Percentiles rank a stretch among this genome's conserved stretches.
phyloP scores from a whole-genome alignment of 2,113 vertebrate species.

The Maccullochella peelii region DNA sequence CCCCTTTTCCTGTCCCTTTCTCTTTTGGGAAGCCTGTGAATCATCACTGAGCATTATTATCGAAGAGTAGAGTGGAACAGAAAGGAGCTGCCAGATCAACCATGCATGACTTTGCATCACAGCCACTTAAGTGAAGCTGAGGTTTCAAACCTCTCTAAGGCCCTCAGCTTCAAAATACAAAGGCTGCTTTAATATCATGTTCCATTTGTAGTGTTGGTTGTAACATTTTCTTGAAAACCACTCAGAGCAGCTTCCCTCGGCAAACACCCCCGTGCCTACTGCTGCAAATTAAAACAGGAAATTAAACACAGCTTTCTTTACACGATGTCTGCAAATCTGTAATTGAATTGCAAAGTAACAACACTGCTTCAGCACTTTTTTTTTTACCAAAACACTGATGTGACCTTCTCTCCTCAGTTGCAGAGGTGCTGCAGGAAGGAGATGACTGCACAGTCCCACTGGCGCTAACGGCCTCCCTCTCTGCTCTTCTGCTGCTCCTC shows the following conservation, averaged over 20 bases:
- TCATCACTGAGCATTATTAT: slow-evolving; percentile 35
- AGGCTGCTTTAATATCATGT: slow-evolving; percentile 15
- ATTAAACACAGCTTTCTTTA: slow-evolving; percentile 35
- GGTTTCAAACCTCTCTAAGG: slow-evolving; percentile 22
- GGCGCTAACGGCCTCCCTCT: slow-evolving; percentile 56
- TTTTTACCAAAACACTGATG: slow-evolving; percentile 31
- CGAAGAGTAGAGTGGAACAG: slow-evolving; percentile 3
- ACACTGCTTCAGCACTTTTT: slow-evolving; percentile 27
- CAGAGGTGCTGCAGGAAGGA: slow-evolving; percentile 66
- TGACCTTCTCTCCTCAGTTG: slow-evolving; percentile 69
- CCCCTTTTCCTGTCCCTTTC: neutral
- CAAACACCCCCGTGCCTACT: slow-evolving; percentile 1
- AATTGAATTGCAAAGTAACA: slow-evolving; percentile 38
- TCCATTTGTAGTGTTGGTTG: slow-evolving; percentile 19
- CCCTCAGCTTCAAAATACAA: slow-evolving; percentile 19
- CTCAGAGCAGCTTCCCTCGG: neutral
- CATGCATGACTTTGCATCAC: slow-evolving; percentile 23
- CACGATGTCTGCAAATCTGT: slow-evolving; percentile 24
- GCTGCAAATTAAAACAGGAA: slow-evolving; percentile 29
- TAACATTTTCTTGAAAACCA: slow-evolving; percentile 20
- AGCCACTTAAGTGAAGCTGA: slow-evolving; percentile 2
- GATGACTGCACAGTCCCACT: slow-evolving; percentile 58
- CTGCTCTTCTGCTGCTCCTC: slow-evolving; percentile 66
- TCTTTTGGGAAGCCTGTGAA: slow-evolving; percentile 39
- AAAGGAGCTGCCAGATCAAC: slow-evolving; percentile 27